Conservation (phyloP, 2,888 invertebrate species). For the Caenorhabditis japonica region DNA sequence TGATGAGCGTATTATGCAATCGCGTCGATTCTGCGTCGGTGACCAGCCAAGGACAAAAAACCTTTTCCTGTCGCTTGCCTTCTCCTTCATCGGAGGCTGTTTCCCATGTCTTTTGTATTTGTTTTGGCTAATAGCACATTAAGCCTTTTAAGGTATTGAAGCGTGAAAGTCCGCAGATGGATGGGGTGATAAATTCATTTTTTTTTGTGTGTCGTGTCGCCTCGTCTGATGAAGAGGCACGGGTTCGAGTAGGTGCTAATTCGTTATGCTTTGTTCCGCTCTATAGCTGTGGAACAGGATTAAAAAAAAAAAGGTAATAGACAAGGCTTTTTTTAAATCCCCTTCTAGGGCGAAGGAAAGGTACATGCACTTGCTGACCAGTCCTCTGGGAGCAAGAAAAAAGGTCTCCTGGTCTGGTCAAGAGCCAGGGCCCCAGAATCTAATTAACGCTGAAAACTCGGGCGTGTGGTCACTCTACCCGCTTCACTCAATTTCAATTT, state of each 20-base stretch:
- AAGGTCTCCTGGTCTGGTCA: conserved; percentile 24
- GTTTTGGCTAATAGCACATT: conserved; percentile 53
- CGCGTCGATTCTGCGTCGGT: conserved; percentile 53
- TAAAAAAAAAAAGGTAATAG: conserved; percentile 4
- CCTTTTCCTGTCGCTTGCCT: conserved; percentile 8
- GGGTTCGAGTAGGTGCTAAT: conserved; percentile 11
- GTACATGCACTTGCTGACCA: conserved; percentile 21
- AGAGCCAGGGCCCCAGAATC: conserved; percentile 14
- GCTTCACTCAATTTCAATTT: conserved; percentile 52
- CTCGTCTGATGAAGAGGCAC: neutral
- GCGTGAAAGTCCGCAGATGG: conserved; percentile 50
- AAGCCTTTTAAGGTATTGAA: conserved; percentile 43
- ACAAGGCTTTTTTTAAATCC: neutral
- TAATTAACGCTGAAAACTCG: conserved; percentile 42
- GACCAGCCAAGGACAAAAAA: conserved; percentile 57
- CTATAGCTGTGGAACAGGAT: conserved; percentile 10
- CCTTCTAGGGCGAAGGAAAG: conserved; percentile 9
- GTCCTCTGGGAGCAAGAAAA: neutral
- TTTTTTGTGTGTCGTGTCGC: too few species aligned
- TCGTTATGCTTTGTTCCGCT: too few species aligned
- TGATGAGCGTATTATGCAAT: conserved; percentile 56
- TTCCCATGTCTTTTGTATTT: conserved; percentile 54
- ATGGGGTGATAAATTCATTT: conserved; percentile 44
- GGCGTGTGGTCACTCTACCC: conserved; percentile 36
- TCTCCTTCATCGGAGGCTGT: conserved; percentile 2